Conservation (phyloP, 1,140 invertebrate species). For the Lanistes nyassanus region DNA sequence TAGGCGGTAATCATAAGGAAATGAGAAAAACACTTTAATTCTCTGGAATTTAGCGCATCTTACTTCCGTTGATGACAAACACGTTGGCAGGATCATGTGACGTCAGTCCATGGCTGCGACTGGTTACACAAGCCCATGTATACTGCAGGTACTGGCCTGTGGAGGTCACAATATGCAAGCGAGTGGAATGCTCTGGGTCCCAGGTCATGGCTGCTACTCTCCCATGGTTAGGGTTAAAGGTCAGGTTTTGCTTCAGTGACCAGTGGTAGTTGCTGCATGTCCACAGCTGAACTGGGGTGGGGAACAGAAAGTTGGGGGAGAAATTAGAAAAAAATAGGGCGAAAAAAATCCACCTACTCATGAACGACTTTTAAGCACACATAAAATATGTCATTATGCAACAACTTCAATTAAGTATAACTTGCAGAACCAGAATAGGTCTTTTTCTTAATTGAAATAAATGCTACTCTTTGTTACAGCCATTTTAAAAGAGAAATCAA, state of each 20-base stretch:
- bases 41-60: slow-evolving; percentile 22
- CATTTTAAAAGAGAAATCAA: too few relatives aligned
- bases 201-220: slow-evolving; percentile 69
- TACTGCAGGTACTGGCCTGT: slow-evolving; percentile 72
- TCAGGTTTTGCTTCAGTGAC: slow-evolving; percentile 84
- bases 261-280: slow-evolving; percentile 89
- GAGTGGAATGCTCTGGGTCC: slow-evolving; percentile 73
- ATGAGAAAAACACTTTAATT: neutral
- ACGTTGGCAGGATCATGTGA: slow-evolving; percentile 69
- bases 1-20: neutral
- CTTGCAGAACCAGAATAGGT: neutral
- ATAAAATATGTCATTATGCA: neutral
- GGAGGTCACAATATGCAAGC: slow-evolving; percentile 72
- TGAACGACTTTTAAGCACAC: neutral
- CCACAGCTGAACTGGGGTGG: slow-evolving; percentile 82
- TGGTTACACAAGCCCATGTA: slow-evolving; percentile 74
- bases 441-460: too few relatives aligned
- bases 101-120: slow-evolving; percentile 70
- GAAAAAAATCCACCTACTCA: neutral
- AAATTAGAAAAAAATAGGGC: slow-evolving; percentile 34
- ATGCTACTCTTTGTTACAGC: too few relatives aligned
- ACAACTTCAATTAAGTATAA: neutral
- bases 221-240: slow-evolving; percentile 63
- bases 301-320: too few relatives aligned
- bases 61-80: slow-evolving; percentile 82